Conservation (phyloP, 2,113 vertebrate genomes). For the Etia nguti region DNA sequence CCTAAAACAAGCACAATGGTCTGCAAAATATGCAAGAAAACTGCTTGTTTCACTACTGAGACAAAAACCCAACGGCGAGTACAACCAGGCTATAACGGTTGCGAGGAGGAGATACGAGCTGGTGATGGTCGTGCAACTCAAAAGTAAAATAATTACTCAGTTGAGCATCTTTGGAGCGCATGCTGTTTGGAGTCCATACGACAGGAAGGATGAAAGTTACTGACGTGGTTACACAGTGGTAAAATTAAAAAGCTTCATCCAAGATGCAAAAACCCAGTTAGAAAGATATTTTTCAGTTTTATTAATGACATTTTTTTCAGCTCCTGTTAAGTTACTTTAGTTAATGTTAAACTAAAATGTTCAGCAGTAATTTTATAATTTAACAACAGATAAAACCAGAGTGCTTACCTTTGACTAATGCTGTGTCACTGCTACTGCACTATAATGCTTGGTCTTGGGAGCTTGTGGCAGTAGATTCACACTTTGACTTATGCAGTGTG, state of each 20-base stretch:
- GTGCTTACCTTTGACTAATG: not conserved
- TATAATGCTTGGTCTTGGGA: not conserved
- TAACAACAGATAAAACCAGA: not conserved
- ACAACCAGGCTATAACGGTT: not conserved
- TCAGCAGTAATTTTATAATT: not conserved
- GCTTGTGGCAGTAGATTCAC: not conserved
- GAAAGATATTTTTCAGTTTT: not conserved
- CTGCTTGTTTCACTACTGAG: not conserved
- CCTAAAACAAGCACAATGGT: not conserved
- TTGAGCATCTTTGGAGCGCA: not conserved
- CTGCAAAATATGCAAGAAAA: not conserved
- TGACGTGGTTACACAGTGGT: too few relatives aligned
- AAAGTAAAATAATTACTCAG: not conserved
- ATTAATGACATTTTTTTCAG: not conserved
- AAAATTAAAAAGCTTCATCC: not conserved
- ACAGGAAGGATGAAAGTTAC: not conserved
- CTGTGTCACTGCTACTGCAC: not conserved
- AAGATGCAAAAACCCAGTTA: not conserved
- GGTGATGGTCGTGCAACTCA: not conserved
- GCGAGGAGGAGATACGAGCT: not conserved
- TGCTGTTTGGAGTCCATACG: not conserved
- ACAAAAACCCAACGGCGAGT: rapidly evolving
- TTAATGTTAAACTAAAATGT: not conserved
- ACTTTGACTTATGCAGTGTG: not conserved
- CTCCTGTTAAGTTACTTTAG: not conserved